These are phyloP conservation scores for Anguilla anguilla DNA, from an alignment of 2,797 vertebrate species.

Conservation along the genomic window DNA sequence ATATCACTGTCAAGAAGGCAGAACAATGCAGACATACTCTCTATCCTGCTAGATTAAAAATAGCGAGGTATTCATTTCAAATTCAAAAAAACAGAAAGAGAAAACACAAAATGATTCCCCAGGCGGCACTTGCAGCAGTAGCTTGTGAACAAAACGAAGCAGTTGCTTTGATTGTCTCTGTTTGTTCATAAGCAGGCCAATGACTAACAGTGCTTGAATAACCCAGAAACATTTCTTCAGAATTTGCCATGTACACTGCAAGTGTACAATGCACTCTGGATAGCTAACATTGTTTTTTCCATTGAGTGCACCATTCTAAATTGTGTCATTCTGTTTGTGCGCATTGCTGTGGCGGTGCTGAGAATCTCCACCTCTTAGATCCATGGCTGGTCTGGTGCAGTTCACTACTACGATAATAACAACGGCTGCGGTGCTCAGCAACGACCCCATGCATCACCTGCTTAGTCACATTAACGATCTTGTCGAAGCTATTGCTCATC, in stretches of 20 bases:
- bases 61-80: not conserved
- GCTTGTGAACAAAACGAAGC: not conserved
- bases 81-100: not conserved
- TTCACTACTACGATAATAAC: not conserved
- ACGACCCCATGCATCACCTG: not conserved
- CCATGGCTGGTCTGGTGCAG: not conserved
- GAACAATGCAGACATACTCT: slow-evolving; percentile 11
- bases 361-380: not conserved
- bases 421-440: not conserved
- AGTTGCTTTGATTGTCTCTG: not conserved
- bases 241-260: not conserved
- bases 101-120: not conserved
- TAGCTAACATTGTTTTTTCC: not conserved
- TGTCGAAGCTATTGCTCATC: not conserved
- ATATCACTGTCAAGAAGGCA: not conserved
- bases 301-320: not conserved
- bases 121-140: not conserved
- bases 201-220: not conserved
- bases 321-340: not conserved
- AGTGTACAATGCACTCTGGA: not conserved
- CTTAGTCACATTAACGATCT: not conserved
- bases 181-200: not conserved
- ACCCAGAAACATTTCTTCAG: not conserved
- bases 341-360: not conserved
- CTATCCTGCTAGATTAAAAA: not conserved